Conservation (phyloP, 2,113 vertebrate species). For the Atlantisia rogersi region DNA sequence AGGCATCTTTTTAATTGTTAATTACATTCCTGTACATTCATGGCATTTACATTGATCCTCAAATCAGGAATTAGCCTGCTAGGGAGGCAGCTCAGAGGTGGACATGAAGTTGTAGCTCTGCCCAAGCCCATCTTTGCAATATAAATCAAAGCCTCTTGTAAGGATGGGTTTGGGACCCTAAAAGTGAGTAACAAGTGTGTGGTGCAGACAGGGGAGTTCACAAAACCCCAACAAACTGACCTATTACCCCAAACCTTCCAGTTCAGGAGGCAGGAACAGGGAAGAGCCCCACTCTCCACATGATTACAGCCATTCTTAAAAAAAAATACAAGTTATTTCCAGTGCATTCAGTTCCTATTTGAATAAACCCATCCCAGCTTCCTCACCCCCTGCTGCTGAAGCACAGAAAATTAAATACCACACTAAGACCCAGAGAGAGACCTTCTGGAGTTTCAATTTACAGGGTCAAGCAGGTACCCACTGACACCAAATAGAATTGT, state of each 20-base stretch:
- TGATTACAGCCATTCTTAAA: neutral
- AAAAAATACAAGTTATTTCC: neutral
- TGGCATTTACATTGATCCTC: neutral
- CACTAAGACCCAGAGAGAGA: neutral
- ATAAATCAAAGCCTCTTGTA: neutral
- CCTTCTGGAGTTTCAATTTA: constrained; percentile 49
- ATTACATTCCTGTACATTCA: neutral
- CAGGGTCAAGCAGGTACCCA: constrained; percentile 58
- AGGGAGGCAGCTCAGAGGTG: neutral
- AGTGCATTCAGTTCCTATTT: neutral
- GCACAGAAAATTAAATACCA: constrained; percentile 4
- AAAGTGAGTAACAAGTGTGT: neutral
- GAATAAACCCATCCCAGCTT: constrained; percentile 9
- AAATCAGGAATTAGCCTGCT: neutral
- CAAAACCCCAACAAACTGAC: neutral
- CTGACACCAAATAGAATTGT: constrained; percentile 36
- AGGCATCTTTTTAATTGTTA: neutral
- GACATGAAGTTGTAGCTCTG: fast-evolving
- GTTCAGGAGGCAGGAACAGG: neutral
- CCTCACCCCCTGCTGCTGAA: neutral
- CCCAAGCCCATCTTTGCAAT: no score
- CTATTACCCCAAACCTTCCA: neutral
- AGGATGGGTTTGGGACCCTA: neutral
- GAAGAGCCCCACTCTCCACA: neutral
- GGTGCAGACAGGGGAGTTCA: neutral